Conservation (phyloP, 2,797 vertebrate species). For the Myripristis jacobus region DNA sequence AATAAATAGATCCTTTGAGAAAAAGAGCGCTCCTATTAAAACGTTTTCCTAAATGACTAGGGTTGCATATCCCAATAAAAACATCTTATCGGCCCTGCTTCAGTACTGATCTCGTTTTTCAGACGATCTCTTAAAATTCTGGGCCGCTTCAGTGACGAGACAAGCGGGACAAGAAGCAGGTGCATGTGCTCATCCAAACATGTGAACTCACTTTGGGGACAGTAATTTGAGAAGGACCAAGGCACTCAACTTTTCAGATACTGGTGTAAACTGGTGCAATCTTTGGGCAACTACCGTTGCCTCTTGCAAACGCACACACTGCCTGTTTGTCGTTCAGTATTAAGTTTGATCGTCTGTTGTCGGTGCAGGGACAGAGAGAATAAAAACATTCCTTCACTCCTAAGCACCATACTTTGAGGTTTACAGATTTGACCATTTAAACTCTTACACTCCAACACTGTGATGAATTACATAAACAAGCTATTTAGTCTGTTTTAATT, state of each 20-base stretch:
- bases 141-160: constrained; percentile 31
- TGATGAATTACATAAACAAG: constrained; percentile 27
- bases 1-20: constrained; percentile 57
- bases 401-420: constrained; percentile 54
- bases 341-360: constrained; percentile 15
- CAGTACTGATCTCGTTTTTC: constrained; percentile 33
- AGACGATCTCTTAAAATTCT: constrained; percentile 20
- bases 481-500: constrained; percentile 31
- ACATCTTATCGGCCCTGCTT: constrained; percentile 14
- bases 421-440: background rate
- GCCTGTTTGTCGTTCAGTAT: constrained; percentile 17
- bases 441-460: constrained; percentile 16
- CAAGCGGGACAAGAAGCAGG: constrained; percentile 39
- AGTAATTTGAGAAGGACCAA: constrained; percentile 55
- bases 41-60: constrained; percentile 14
- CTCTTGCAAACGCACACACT: constrained; percentile 34
- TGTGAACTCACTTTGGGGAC: constrained; percentile 52
- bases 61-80: constrained; percentile 34
- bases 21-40: constrained; percentile 16
- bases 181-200: constrained; percentile 52
- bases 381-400: constrained; percentile 28
- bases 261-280: constrained; percentile 42
- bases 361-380: constrained; percentile 24
- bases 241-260: constrained; percentile 73
- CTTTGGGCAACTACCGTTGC: constrained; percentile 34